Percentiles rank a stretch among this genome's conserved stretches.
These are phyloP conservation scores for Cheilosia impressa DNA, from an alignment of 2,888 invertebrate species.

Conservation along the genomic window DNA sequence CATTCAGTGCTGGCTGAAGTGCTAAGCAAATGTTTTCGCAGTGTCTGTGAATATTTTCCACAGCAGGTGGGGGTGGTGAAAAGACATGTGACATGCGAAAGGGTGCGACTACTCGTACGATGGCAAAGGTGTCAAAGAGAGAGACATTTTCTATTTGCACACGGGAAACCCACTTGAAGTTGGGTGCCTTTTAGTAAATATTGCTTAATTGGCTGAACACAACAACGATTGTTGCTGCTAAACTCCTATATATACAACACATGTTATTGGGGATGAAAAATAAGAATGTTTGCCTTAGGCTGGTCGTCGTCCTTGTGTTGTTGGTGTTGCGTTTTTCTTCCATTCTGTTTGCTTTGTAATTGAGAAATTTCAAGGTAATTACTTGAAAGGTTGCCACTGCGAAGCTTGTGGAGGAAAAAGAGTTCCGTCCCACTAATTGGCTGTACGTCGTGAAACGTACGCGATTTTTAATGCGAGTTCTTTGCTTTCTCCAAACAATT, in stretches of 20 bases:
- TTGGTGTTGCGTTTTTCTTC: not conserved
- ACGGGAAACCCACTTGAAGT: constrained; percentile 53
- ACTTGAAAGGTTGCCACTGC: constrained; percentile 62
- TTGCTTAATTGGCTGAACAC: constrained; percentile 73
- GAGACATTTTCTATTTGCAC: constrained; percentile 31
- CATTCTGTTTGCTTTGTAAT: constrained; percentile 62
- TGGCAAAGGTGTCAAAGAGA: constrained; percentile 62
- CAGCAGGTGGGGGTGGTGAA: constrained; percentile 1
- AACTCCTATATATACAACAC: constrained; percentile 20
- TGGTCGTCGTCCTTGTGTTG: constrained; percentile 6
- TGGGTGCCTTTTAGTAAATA: constrained; percentile 67
- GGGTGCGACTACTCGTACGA: constrained; percentile 4
- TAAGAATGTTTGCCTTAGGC: constrained; percentile 27
- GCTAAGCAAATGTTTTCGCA: constrained; percentile 67
- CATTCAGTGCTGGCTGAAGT: constrained; percentile 50
- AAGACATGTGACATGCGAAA: constrained; percentile 20
- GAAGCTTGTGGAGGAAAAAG: not conserved
- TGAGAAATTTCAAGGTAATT: constrained; percentile 75
- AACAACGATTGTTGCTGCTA: constrained; percentile 50
- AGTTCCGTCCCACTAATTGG: constrained; percentile 60
- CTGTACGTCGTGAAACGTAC: constrained; percentile 36
- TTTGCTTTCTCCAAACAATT: constrained; percentile 44
- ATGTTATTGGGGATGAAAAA: constrained; percentile 31
- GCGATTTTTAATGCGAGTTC: constrained; percentile 54
- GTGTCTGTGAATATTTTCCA: constrained; percentile 59